Percentiles rank a stretch among this genome's conserved stretches.
These are phyloP conservation scores for Beris chalybata DNA, from an alignment of 2,888 invertebrate genomes.

Conservation along the genomic window DNA sequence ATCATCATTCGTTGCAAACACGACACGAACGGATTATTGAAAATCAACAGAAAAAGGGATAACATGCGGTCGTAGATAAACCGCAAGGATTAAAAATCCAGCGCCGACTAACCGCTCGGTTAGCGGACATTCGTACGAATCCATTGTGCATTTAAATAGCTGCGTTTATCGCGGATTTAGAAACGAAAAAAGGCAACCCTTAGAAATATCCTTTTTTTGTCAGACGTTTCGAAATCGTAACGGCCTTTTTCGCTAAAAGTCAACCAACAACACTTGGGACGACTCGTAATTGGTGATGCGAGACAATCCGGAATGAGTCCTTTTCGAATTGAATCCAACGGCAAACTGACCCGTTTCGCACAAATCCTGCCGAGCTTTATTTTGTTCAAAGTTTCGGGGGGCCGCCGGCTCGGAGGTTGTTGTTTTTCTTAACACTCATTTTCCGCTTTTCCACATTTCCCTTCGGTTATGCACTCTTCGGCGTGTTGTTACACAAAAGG, in stretches of 20 bases:
- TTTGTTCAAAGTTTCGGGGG: conserved; percentile 29
- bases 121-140: too few species aligned
- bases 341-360: conserved; percentile 20
- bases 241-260: too few species aligned
- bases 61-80: background rate
- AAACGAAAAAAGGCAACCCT: too few species aligned
- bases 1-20: conserved; percentile 12
- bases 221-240: too few species aligned
- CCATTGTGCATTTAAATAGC: too few species aligned
- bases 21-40: conserved; percentile 11
- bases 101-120: too few species aligned
- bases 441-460: conserved; percentile 27
- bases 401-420: conserved; percentile 15
- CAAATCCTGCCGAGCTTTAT: conserved; percentile 29
- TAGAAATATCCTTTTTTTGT: too few species aligned
- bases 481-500: conserved; percentile 1
- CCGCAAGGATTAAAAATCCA: too few species aligned
- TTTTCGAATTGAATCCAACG: conserved; percentile 21
- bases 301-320: conserved; percentile 9
- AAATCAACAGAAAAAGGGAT: background rate
- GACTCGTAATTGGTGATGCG: too few species aligned
- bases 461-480: conserved; percentile 11
- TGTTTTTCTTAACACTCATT: conserved; percentile 25
- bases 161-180: too few species aligned
- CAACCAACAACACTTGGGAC: too few species aligned